A percentile compares a stretch with the other conserved stretches of the same genome.
These are phyloP conservation scores for Taurulus bubalis DNA, from an alignment of 2,113 vertebrate species.

Conservation along the genomic window DNA sequence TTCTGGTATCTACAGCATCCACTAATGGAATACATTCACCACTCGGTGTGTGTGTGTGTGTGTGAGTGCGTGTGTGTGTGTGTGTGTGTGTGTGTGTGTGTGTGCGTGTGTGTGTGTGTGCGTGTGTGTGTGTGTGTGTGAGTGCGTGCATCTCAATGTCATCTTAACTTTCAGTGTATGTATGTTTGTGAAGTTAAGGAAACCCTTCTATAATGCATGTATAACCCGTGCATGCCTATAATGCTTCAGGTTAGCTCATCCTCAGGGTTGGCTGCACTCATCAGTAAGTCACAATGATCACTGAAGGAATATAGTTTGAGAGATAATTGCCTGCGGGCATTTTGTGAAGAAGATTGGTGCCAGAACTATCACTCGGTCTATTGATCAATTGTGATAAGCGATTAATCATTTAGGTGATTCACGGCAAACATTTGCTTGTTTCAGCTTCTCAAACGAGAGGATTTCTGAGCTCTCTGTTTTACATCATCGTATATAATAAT, in stretches of 20 bases:
- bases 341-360: neutral
- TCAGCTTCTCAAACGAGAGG: neutral
- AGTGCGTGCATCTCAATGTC: constrained; percentile 1
- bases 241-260: constrained; percentile 21
- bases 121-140: constrained; percentile 5
- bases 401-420: constrained; percentile 7
- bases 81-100: constrained; percentile 1
- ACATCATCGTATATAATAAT: neutral
- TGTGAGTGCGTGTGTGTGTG: constrained; percentile 9
- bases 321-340: neutral
- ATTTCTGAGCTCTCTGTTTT: neutral
- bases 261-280: constrained; percentile 1
- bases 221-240: neutral
- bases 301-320: neutral
- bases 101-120: neutral
- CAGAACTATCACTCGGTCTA: neutral
- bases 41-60: neutral
- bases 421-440: neutral
- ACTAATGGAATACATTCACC: constrained; percentile 60
- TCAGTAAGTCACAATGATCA: neutral
- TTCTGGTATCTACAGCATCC: constrained; percentile 42
- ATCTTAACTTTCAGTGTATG: neutral
- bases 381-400: neutral
- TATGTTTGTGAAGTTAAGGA: constrained; percentile 21
- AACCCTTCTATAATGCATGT: constrained; percentile 17